Conservation (phyloP, 1,140 invertebrate genomes). For the Cydia amplana region DNA sequence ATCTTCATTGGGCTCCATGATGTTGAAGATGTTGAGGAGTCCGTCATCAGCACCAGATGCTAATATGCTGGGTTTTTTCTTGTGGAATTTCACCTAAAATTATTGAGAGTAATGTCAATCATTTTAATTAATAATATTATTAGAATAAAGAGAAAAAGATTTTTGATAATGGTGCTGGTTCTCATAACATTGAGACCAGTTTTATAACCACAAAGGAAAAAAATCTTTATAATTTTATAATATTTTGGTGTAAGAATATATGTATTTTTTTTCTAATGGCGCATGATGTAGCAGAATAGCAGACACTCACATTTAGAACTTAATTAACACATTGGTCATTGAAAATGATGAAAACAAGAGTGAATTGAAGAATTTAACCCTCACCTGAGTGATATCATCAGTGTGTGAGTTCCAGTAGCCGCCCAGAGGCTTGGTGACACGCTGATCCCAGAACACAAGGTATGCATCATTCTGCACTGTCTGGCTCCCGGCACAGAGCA, state of each 20-base stretch:
- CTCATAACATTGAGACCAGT: no score
- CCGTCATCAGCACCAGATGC: conserved; percentile 91
- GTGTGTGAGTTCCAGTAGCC: conserved; percentile 93
- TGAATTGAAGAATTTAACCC: neutral
- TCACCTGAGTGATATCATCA: conserved; percentile 90
- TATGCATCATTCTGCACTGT: conserved; percentile 85
- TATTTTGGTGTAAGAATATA: no score
- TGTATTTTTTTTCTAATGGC: no score
- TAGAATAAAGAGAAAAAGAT: no score
- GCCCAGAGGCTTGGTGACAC: conserved; percentile 85
- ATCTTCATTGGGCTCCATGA: conserved; percentile 87
- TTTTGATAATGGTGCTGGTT: no score
- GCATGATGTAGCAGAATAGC: no score
- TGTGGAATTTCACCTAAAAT: conserved; percentile 87
- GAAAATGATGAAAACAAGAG: no score
- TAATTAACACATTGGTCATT: no score
- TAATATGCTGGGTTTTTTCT: conserved; percentile 84
- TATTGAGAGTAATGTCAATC: neutral
- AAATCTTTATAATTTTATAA: no score
- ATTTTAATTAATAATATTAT: neutral
- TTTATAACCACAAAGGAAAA: no score
- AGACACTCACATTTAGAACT: no score
- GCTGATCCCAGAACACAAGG: conserved; percentile 91
- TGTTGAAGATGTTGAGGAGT: conserved; percentile 91
- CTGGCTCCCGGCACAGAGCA: conserved; percentile 89